phyloP scores from a whole-genome alignment of 2,113 vertebrate species.

The Otis tarda region DNA sequence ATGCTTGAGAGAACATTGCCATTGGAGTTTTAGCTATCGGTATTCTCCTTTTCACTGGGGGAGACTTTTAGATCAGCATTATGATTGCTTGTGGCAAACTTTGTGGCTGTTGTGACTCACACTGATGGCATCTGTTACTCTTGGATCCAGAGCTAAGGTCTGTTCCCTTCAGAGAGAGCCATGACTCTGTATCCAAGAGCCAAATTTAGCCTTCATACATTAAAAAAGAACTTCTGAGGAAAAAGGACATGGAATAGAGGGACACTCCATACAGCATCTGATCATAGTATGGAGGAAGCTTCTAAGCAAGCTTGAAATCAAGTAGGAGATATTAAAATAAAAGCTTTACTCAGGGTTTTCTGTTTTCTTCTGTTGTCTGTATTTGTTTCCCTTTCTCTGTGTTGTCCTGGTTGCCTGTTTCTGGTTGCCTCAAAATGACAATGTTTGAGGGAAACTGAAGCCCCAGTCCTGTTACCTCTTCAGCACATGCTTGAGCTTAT shows the following conservation, averaged over 20 bases:
- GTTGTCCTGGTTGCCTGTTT: neutral
- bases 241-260: neutral
- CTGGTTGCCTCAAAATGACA: neutral
- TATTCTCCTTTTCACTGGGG: neutral
- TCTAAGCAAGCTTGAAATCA: neutral
- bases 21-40: neutral
- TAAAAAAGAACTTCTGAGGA: neutral
- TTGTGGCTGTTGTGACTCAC: conserved; percentile 40
- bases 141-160: conserved; percentile 31
- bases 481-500: neutral
- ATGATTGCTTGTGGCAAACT: conserved; percentile 35
- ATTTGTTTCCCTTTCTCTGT: neutral
- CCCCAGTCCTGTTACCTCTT: neutral
- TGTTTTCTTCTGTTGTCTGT: neutral
- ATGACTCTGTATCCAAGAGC: neutral
- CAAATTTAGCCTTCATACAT: conserved; percentile 2
- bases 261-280: neutral
- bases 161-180: conserved; percentile 6
- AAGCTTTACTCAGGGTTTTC: neutral
- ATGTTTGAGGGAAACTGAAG: neutral
- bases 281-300: neutral
- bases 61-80: neutral
- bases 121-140: conserved; percentile 37
- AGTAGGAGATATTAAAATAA: neutral
- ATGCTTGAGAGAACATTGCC: neutral